A percentile compares a stretch with the other conserved stretches of the same genome.
Conservation (phyloP, 2,888 invertebrate species). For the Fabriciana adippe region DNA sequence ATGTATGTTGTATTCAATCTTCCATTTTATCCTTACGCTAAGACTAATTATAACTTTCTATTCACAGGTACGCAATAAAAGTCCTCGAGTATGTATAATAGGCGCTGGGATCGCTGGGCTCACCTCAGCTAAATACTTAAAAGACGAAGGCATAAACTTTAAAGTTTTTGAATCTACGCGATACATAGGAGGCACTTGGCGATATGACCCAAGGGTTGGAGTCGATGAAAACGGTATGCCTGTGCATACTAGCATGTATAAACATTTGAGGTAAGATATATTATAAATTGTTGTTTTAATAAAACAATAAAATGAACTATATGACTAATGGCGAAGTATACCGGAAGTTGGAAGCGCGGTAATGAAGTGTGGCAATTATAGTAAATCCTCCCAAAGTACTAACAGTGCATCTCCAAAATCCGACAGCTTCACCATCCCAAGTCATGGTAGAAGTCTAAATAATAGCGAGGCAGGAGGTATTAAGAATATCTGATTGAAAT, state of each 20-base stretch:
- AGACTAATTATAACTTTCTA: neutral
- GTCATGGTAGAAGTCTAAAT: too few species aligned
- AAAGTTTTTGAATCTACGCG: conserved; percentile 66
- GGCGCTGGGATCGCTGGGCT: conserved; percentile 73
- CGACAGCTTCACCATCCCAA: too few species aligned
- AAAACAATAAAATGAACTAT: neutral
- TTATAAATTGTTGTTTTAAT: neutral
- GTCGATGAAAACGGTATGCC: conserved; percentile 81
- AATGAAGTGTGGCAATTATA: too few species aligned
- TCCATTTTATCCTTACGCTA: neutral
- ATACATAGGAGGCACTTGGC: conserved; percentile 73
- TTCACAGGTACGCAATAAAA: conserved; percentile 35
- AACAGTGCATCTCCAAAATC: too few species aligned
- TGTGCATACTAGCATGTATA: conserved; percentile 87
- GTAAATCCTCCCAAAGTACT: too few species aligned
- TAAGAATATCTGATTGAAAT: too few species aligned
- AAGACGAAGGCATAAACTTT: conserved; percentile 64
- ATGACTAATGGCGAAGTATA: too few species aligned
- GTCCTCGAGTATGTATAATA: conserved; percentile 65
- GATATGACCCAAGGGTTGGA: conserved; percentile 75
- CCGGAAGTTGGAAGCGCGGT: too few species aligned
- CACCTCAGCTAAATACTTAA: conserved; percentile 65
- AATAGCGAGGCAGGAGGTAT: too few species aligned
- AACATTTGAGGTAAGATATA: conserved; percentile 81
- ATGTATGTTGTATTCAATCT: too few species aligned